These are phyloP conservation scores for Heteractis magnifica DNA, from an alignment of 92 coral and sea anemone species.

Conservation along the genomic window DNA sequence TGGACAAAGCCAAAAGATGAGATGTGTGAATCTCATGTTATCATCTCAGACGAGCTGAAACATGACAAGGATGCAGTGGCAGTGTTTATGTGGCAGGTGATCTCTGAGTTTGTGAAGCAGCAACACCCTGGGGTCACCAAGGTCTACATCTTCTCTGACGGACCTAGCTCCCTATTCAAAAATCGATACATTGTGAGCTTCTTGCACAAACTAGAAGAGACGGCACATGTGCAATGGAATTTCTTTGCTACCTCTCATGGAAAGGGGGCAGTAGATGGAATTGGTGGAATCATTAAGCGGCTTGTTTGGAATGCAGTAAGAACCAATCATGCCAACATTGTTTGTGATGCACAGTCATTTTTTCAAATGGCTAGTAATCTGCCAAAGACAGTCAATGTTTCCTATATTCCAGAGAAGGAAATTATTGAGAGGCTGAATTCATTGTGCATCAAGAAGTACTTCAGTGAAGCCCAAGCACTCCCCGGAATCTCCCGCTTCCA, in stretches of 20 bases:
- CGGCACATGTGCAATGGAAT: conserved; percentile 35
- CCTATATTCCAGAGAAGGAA: too few species aligned
- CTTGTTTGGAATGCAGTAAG: conserved; percentile 60
- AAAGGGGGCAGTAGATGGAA: conserved; percentile 50
- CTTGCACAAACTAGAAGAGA: conserved; percentile 4
- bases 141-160: conserved; percentile 45
- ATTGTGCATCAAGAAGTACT: too few species aligned
- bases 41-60: too few species aligned
- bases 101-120: conserved; percentile 14
- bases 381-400: too few species aligned
- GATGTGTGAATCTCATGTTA: too few species aligned
- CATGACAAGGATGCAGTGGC: too few species aligned
- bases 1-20: too few species aligned
- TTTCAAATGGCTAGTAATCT: background rate
- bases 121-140: conserved; percentile 11
- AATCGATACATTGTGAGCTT: conserved; percentile 38
- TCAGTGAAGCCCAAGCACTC: too few species aligned
- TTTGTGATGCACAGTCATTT: conserved; percentile 61
- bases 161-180: conserved; percentile 54
- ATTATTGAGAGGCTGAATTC: too few species aligned
- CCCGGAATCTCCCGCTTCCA: too few species aligned
- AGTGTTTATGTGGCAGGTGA: too few species aligned
- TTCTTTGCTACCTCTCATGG: conserved; percentile 57
- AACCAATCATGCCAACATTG: conserved; percentile 33
- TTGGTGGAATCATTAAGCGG: conserved; percentile 45